Percentiles rank a stretch among this genome's conserved stretches.
Conservation (phyloP, 2,797 vertebrate species). For the Taenioides sp. region DNA sequence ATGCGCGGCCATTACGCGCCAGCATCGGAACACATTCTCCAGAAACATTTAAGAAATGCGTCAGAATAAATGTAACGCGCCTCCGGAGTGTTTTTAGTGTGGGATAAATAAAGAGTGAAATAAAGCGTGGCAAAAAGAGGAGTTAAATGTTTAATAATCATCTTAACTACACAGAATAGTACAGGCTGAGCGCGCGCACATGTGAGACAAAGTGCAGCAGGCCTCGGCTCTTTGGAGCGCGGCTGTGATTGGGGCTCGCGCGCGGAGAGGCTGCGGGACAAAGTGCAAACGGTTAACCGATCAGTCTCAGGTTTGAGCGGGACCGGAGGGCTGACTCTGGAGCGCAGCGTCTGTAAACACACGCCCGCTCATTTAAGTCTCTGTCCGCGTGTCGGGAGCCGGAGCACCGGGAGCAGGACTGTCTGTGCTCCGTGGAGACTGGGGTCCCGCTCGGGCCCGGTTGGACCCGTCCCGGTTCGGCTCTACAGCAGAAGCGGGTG, state of each 20-base stretch:
- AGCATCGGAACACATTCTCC: background rate
- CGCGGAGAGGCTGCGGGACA: constrained; percentile 1
- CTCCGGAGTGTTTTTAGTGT: background rate
- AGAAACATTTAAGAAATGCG: background rate
- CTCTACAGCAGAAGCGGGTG: constrained; percentile 84
- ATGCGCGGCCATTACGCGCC: no score
- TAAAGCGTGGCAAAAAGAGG: constrained; percentile 20
- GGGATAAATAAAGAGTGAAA: background rate
- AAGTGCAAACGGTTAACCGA: background rate
- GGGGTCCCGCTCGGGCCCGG: background rate
- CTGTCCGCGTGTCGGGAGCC: background rate
- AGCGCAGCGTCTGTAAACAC: background rate
- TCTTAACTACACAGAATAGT: constrained; percentile 72
- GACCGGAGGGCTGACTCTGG: background rate
- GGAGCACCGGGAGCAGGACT: background rate
- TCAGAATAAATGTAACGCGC: background rate
- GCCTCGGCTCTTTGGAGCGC: constrained; percentile 27
- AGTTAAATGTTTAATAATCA: constrained; percentile 76
- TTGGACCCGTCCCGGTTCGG: background rate
- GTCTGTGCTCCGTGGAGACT: background rate
- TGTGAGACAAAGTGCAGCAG: constrained; percentile 70
- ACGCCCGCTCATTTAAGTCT: background rate
- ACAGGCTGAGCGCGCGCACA: constrained; percentile 65
- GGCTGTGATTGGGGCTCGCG: background rate
- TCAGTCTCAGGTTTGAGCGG: background rate